Percentiles rank a stretch among this genome's conserved stretches.
Conservation (phyloP, 1,140 invertebrate species). For the Protaetia brevitarsis region DNA sequence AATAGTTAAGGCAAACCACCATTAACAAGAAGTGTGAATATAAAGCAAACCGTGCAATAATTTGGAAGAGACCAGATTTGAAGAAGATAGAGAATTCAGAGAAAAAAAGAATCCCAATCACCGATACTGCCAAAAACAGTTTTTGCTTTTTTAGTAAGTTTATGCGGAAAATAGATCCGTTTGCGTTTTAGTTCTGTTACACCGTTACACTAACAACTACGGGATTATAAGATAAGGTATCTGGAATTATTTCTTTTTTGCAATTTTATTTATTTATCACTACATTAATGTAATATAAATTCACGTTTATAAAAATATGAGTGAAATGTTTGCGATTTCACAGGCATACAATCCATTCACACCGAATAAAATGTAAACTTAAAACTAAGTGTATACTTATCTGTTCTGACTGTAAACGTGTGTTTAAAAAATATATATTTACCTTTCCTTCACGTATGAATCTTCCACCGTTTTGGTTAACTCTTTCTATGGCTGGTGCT, state of each 20-base stretch:
- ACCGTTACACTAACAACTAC: neutral
- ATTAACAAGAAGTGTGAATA: neutral
- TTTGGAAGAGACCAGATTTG: constrained; percentile 11
- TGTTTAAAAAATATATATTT: constrained; percentile 46
- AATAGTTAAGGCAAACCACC: constrained; percentile 3
- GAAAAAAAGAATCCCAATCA: neutral
- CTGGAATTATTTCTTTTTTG: neutral
- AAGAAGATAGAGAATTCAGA: neutral
- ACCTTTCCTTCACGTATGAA: constrained; percentile 98
- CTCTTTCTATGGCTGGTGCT: constrained; percentile 89
- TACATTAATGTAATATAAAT: neutral
- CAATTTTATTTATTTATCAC: neutral
- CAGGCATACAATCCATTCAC: constrained; percentile 29
- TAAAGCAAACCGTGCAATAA: constrained; percentile 16
- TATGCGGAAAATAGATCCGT: constrained; percentile 16
- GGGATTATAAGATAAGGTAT: neutral
- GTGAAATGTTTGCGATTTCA: neutral
- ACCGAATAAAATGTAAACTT: constrained; percentile 25
- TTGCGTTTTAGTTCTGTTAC: constrained; percentile 11
- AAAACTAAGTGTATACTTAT: neutral
- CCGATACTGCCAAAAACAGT: neutral
- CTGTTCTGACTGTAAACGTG: neutral
- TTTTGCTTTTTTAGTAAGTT: neutral
- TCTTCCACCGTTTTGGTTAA: constrained; percentile 91
- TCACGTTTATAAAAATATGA: no score